phyloP scores from a whole-genome alignment of 2,113 vertebrate species.

The Morone chrysops region DNA sequence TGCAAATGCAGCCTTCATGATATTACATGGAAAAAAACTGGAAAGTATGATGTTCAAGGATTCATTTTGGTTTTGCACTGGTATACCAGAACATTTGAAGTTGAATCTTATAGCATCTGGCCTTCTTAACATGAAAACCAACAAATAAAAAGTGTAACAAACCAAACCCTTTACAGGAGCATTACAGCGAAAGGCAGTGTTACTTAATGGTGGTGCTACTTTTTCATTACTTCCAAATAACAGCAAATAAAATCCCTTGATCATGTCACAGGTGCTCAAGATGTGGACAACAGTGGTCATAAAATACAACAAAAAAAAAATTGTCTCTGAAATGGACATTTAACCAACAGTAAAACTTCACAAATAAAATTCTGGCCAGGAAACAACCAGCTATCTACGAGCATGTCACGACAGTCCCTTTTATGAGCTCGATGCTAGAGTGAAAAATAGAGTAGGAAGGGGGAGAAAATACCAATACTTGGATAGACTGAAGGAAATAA shows the following conservation, averaged over 20 bases:
- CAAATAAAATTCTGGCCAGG: slow-evolving; percentile 30
- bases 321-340: slow-evolving; percentile 19
- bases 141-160: neutral
- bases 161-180: neutral
- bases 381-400: slow-evolving; percentile 31
- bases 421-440: slow-evolving; percentile 35
- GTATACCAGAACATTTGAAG: neutral
- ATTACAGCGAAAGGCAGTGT: neutral
- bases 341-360: slow-evolving; percentile 43
- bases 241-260: neutral
- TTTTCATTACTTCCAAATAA: neutral
- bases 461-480: slow-evolving; percentile 19
- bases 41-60: neutral
- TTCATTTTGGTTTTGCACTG: neutral
- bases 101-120: too few species aligned
- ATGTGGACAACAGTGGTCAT: slow-evolving; percentile 5
- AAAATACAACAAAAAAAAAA: neutral
- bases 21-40: neutral
- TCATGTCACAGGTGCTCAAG: slow-evolving; percentile 2
- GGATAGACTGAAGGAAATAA: slow-evolving; percentile 57
- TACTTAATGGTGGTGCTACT: neutral
- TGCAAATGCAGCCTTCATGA: neutral
- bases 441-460: slow-evolving; percentile 47
- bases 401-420: slow-evolving; percentile 24
- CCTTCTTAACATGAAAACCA: too few species aligned